Evolutionary conservation across 2,113 vertebrate species (phyloP), one percentile per base, ranked within the genome.

Genomic region (Chrysochloris asiatica): DNA sequence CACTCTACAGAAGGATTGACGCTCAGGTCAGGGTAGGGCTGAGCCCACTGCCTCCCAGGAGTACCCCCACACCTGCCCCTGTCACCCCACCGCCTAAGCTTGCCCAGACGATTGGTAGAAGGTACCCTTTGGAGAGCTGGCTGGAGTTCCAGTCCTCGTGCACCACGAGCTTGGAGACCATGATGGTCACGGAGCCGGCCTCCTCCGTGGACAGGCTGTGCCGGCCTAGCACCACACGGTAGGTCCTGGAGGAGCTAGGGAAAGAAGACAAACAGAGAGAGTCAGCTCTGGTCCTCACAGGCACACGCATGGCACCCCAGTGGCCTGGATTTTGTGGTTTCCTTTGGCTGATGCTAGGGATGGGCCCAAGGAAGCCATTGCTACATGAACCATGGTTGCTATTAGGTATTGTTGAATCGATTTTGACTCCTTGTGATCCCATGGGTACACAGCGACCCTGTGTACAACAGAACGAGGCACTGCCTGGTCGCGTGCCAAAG

Each of bases 151-250:
- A 99, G 1, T 96, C 81, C 95, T 98, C 82, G 1, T 99, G 97
- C 63, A 99, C 98, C 45, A 98, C 52, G 21, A 98, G 97, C 94
- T 97, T 98, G 38, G 97, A 76, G 26, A 98, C 96, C 2, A 45
- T 1, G 50, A 97, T 4, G 5, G 97, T 92, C 81, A 97, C 2
- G 0, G 97, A 97, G 17, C 97, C 97, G 0, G 82, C 0, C 79
- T 99, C 99, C 0, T 3, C 7, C 38, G 63, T 84, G 9, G 88
- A 17, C 43, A 99, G 98, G 97, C 97, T 98, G 79, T 99, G 98
- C 56, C 98, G 98, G 22, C 99, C 98, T 69, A 99, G 76, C 33
- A 89, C 76, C 52, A 99, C 98, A 33, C 97, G 97, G 89, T 99
- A 99, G 43, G 97, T 88, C 50, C 0, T 3, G 69, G 83, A 94